These are phyloP conservation scores for Lithosia quadra DNA, from an alignment of 2,888 invertebrate species.

Conservation along the genomic window DNA sequence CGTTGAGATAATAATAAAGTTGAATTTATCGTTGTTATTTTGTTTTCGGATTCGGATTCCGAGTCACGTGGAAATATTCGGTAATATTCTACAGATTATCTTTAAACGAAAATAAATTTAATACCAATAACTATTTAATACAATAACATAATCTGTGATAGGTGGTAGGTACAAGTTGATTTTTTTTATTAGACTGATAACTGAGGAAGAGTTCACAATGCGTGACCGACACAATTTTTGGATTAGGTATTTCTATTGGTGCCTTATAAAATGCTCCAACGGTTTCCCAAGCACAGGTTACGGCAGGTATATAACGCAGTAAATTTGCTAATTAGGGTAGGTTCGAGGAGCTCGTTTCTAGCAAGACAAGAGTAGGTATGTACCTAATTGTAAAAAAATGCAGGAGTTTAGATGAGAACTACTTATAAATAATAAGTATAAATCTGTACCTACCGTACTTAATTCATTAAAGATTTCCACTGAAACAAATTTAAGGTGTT, in stretches of 20 bases:
- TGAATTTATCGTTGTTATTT: not conserved
- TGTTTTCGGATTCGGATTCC: not conserved
- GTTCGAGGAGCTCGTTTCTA: not conserved
- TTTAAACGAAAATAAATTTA: not conserved
- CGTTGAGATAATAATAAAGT: constrained; percentile 4
- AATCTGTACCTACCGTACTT: too few relatives aligned
- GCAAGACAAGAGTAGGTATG: not conserved
- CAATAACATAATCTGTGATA: not conserved
- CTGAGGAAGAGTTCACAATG: not conserved
- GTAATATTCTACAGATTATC: not conserved
- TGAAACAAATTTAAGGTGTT: too few relatives aligned
- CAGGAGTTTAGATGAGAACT: too few relatives aligned
- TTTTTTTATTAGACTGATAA: not conserved
- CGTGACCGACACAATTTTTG: not conserved
- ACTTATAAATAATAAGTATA: too few relatives aligned
- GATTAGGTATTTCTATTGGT: not conserved
- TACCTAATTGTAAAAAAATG: too few relatives aligned
- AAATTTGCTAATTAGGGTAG: not conserved
- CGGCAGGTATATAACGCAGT: not conserved
- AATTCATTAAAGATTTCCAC: not conserved
- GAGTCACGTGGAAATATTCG: not conserved
- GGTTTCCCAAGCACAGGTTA: not conserved
- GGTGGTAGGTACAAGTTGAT: not conserved
- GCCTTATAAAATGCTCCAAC: not conserved
- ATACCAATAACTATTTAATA: not conserved